Evolutionary conservation across 2,797 vertebrate species (phyloP).

Genomic region (Enteromius mattozi): DNA sequence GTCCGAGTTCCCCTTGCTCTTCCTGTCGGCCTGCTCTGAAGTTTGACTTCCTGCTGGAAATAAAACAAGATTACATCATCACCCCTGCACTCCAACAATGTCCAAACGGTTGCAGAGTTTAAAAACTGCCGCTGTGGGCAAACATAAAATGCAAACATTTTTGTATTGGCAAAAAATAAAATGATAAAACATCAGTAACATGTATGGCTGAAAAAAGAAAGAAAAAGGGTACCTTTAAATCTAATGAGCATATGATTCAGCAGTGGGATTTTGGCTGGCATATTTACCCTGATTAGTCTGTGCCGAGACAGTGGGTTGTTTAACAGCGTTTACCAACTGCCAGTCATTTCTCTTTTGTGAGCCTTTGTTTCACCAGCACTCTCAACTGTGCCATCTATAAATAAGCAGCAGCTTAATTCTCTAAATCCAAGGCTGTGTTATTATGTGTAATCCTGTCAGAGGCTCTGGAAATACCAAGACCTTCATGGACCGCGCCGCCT

Average conservation of each 20-base stretch:
- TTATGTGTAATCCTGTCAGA: constrained; percentile 70
- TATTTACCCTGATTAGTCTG: constrained; percentile 44
- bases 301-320: constrained; percentile 4
- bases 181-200: background rate
- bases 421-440: constrained; percentile 66
- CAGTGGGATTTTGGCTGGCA: constrained; percentile 25
- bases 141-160: no score
- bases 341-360: constrained; percentile 47
- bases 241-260: constrained; percentile 17
- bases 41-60: constrained; percentile 54
- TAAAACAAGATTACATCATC: constrained; percentile 37
- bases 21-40: constrained; percentile 52
- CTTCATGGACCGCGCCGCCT: constrained; percentile 29
- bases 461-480: constrained; percentile 56
- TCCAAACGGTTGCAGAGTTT: background rate
- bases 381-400: constrained; percentile 47
- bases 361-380: constrained; percentile 17
- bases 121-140: background rate
- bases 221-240: constrained; percentile 35
- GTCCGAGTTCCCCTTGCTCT: constrained; percentile 45
- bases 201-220: background rate
- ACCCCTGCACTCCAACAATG: background rate
- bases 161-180: background rate
- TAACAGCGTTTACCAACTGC: constrained; percentile 36
- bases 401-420: constrained; percentile 64